Conservation (phyloP, 92 coral and sea anemone genomes). For the Pocillopora meandrina region DNA sequence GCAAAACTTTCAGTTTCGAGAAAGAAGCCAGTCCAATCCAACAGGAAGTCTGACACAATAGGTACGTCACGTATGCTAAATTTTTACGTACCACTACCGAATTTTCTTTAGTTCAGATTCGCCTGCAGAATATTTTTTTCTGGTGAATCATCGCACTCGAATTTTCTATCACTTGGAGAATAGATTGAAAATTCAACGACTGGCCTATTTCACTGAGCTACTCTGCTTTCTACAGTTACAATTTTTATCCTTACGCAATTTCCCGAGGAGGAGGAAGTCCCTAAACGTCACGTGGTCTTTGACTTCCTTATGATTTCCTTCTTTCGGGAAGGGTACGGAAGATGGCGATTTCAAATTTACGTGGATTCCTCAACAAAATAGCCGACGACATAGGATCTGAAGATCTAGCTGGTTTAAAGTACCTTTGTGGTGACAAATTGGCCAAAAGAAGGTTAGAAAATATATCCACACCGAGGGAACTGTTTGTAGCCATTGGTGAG, state of each 20-base stretch:
- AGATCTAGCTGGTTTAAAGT: neutral
- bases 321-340: neutral
- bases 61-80: too few species aligned
- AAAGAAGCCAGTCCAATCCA: neutral
- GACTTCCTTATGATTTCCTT: neutral
- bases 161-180: too few species aligned
- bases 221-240: too few species aligned
- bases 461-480: constrained; percentile 12
- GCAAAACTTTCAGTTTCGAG: neutral
- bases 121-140: too few species aligned
- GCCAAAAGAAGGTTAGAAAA: constrained; percentile 10
- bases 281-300: neutral
- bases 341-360: constrained; percentile 9
- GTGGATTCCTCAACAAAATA: neutral
- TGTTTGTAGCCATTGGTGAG: constrained; percentile 27
- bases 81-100: too few species aligned
- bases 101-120: too few species aligned
- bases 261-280: neutral
- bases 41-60: neutral
- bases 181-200: neutral
- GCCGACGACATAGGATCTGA: neutral
- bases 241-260: neutral
- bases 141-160: too few species aligned
- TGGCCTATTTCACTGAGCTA: neutral
- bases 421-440: neutral